Conservation (phyloP, 2,113 vertebrate genomes). For the Caranx ignobilis region DNA sequence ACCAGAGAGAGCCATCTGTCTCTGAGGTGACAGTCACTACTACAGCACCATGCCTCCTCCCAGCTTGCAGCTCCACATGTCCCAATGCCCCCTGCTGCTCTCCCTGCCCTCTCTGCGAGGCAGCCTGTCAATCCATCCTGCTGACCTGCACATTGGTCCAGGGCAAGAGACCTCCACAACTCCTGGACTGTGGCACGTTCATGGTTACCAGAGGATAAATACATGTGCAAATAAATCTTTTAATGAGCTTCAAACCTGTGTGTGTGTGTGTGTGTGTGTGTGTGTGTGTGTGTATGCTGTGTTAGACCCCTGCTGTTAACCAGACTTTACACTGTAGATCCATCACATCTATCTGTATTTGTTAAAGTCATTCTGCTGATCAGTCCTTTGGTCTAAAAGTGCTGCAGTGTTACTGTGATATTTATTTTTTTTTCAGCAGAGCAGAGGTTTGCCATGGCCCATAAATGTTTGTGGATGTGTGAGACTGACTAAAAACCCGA, state of each 20-base stretch:
- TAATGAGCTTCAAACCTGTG: background rate
- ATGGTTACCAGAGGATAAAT: background rate
- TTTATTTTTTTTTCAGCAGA: background rate
- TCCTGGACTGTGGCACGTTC: background rate
- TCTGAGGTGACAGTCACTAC: constrained; percentile 46
- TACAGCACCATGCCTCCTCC: constrained; percentile 42
- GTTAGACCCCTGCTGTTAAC: constrained; percentile 2
- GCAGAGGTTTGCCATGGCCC: background rate
- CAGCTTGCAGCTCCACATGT: constrained; percentile 38
- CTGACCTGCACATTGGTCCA: constrained; percentile 8
- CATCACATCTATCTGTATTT: constrained; percentile 19
- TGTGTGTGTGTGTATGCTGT: background rate
- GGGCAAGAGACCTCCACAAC: background rate
- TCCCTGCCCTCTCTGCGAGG: constrained; percentile 1
- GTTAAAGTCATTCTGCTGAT: background rate
- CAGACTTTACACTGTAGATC: constrained; percentile 1
- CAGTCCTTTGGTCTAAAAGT: background rate
- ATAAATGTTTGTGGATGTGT: background rate
- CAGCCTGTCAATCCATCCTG: background rate
- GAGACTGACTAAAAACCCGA: background rate
- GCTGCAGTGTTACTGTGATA: background rate
- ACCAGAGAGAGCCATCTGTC: constrained; percentile 32
- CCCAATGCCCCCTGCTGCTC: constrained; percentile 25
- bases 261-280: background rate
- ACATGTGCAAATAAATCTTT: background rate